Evolutionary conservation across 1,140 invertebrate species (phyloP), one percentile per base, ranked within the genome.

Genomic region (Procambarus clarkii): DNA sequence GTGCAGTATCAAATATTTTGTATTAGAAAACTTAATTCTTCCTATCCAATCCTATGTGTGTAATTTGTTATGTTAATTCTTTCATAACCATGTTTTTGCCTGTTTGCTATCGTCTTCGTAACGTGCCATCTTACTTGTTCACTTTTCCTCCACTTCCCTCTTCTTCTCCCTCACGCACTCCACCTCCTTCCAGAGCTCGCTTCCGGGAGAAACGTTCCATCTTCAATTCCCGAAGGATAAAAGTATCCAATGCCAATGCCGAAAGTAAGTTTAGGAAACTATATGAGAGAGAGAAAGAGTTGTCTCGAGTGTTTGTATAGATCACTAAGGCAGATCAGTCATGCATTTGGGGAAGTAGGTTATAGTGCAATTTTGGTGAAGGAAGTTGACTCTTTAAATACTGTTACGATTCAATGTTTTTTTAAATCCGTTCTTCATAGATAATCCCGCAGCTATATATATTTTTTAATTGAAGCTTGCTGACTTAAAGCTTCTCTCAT

Each of bases 151-250:
- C 50, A 34, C 18, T 54, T 45, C 50, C 24, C 46, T 76, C 71
- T 24, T 18, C 5, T 46, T 8, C 48, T 45, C 45, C 58, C 76
- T 45, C 54, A 15, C 48, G 15, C 76, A 21, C 85, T 60, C 21
- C 77, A 5, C 54, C 86, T 81, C 58, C 24, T 74, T 48, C 71
- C 91, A 92, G 91, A 77, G 81, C 86, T 18, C 85, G 91, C 78
- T 92, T 92, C 86, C 60, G 64, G 79, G 84, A 92, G 71, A 86
- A 71, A 54, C 85, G 34, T 21, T 82, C 77, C 69, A 58, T 87
- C 78, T 92, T 92, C 85, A 86, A 83, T 76, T 86, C 77, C 1
- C 85, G 91, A 21, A 92, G 86, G 78, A 87, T 81, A 24, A 77
- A 87, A 4, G 91, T 92, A 84, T 82, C 79, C 71, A 76, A 80